Base-by-base conservation (phyloP, 2,113 vertebrate species). In the Gulo gulo region DNA sequence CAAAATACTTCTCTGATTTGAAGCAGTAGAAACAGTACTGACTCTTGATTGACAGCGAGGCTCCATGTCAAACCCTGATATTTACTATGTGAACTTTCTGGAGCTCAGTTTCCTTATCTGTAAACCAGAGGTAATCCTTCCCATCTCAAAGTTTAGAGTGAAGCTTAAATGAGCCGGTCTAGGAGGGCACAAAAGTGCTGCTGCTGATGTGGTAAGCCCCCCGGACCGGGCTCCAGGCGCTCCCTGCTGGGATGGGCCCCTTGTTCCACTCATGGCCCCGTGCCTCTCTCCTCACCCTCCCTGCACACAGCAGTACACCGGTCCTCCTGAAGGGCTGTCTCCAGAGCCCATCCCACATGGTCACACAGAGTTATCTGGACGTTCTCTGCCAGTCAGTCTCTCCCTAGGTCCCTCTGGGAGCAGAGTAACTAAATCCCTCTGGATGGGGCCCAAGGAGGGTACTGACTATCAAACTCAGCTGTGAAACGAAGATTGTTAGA, bases 231-330 rank as follows among this genome's bases (percentile, higher is more conserved):
- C 36, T 31, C 6, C 71, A 31, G 39, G 50, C 2, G 23, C 73
- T 63, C 8, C 16, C 36, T 15, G 57, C 26, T 26, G 11, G 12
- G 59, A 45, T 61, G 83, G 1, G 20, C 11, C 50, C 39, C 63
- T 11, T 5, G 36, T 0, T 21, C 50, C 2, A 1, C 26, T 4
- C 79, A 2, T 1, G 20, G 34, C 7, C 31, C 61, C 13, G 10
- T 36, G 47, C 57, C 67, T 52, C 34, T 12, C 82, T 16, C 6
- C 26, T 61, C 12, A 4, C 13, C 9, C 29, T 63, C 42, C 24
- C 78, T 50, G 82, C 34, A 69, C 29, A 34, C 2, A 26, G 34
- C n/a, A 31, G 15, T 29, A 4, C 29, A 8, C 15, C 8, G 1
- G 45, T 45, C 45, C 73, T 16, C 11, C 59, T 6, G 24, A 12